Evolutionary conservation across 1,140 invertebrate species (phyloP).

Genomic region (Neotoxoptera formosana): DNA sequence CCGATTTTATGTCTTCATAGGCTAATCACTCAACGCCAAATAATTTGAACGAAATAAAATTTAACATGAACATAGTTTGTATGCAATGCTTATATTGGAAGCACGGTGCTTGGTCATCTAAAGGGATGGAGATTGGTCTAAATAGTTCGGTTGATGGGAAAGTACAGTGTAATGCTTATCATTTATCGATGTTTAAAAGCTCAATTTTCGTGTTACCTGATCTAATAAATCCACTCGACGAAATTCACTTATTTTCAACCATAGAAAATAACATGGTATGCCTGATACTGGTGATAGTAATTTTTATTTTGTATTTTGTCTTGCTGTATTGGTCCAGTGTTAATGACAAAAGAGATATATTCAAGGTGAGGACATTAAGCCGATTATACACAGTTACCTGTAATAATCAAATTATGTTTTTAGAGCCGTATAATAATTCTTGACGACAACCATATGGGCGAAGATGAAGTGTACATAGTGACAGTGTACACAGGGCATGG

Average conservation of each 20-base stretch:
- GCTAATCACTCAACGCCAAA: neutral
- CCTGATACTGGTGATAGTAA: slow-evolving; percentile 34
- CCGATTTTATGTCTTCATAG: neutral
- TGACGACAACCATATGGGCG: slow-evolving; percentile 58
- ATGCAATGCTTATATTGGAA: slow-evolving; percentile 20
- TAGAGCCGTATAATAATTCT: slow-evolving; percentile 54
- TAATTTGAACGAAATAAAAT: neutral
- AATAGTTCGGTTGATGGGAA: neutral
- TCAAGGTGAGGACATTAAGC: neutral
- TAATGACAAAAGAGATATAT: slow-evolving; percentile 9
- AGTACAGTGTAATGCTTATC: slow-evolving; percentile 22
- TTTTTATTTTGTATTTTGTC: slow-evolving; percentile 8
- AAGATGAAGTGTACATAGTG: slow-evolving; percentile 58
- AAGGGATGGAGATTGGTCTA: slow-evolving; percentile 13
- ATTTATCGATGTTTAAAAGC: slow-evolving; percentile 50
- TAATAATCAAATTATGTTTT: neutral
- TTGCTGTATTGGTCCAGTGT: slow-evolving; percentile 19
- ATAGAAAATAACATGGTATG: slow-evolving; percentile 57
- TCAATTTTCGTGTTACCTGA: slow-evolving; percentile 41
- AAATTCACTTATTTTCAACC: slow-evolving; percentile 57
- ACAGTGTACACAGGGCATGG: slow-evolving; percentile 58
- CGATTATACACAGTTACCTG: neutral
- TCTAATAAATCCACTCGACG: slow-evolving; percentile 50
- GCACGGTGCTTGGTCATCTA: neutral
- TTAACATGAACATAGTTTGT: neutral